Evolutionary conservation across 2,797 vertebrate genomes (phyloP).

Genomic region (Sarcoramphus papa): DNA sequence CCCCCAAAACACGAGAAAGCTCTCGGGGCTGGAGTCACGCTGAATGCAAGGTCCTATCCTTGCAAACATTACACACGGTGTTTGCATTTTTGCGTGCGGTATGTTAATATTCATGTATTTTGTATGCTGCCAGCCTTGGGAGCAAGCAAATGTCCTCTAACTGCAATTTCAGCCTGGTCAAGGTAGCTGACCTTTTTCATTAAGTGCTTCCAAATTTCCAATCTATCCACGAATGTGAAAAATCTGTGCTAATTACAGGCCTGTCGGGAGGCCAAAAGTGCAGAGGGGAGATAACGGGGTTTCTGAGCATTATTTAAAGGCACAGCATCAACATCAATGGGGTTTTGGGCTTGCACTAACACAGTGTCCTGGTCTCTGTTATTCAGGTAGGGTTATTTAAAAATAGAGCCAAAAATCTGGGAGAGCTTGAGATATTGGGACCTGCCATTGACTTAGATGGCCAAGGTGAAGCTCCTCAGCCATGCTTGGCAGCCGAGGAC

Average conservation of each 20-base stretch:
- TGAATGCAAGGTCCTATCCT: background rate
- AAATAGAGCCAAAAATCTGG: background rate
- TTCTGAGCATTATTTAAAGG: slow-evolving; percentile 51
- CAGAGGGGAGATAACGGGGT: slow-evolving; percentile 16
- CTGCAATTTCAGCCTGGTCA: slow-evolving; percentile 72
- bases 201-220: slow-evolving; percentile 72
- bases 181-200: slow-evolving; percentile 76
- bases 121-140: slow-evolving; percentile 34
- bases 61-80: background rate
- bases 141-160: slow-evolving; percentile 61
- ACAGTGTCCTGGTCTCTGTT: background rate
- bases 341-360: background rate
- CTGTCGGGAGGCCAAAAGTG: slow-evolving; percentile 58
- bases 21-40: fast-evolving
- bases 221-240: slow-evolving; percentile 65
- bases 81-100: background rate
- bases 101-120: slow-evolving; percentile 60
- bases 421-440: background rate
- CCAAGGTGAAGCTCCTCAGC: background rate
- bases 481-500: background rate
- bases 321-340: background rate
- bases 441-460: background rate
- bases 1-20: background rate
- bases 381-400: background rate
- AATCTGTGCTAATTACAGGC: slow-evolving; percentile 74